Evolutionary conservation across 2,113 vertebrate species (phyloP).

Genomic region (Amblyopsis rosae): DNA sequence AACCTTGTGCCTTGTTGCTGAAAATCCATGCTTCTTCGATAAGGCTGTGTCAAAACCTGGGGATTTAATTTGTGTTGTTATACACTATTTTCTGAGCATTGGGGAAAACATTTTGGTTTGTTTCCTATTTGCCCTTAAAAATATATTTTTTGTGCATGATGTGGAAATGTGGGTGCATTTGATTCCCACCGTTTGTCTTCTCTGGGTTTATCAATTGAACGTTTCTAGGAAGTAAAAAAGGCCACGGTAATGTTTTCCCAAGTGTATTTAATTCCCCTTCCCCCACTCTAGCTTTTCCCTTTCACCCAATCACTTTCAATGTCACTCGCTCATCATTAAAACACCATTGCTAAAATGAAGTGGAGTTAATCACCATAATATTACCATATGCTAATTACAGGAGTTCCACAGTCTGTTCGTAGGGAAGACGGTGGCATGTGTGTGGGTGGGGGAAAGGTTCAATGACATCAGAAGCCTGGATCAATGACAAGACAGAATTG

Average conservation of each 20-base stretch:
- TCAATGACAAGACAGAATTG: constrained; percentile 9
- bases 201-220: constrained; percentile 16
- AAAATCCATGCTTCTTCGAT: constrained; percentile 33
- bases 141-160: not conserved
- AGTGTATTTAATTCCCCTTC: not conserved
- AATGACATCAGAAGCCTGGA: constrained; percentile 11
- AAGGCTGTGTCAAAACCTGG: constrained; percentile 21
- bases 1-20: constrained; percentile 16
- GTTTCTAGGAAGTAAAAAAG: not conserved
- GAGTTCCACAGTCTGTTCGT: constrained; percentile 22
- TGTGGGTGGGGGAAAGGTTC: constrained; percentile 12
- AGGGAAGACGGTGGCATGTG: not conserved
- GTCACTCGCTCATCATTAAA: constrained; percentile 12
- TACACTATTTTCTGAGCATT: constrained; percentile 30
- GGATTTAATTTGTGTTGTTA: constrained; percentile 22
- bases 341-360: constrained; percentile 27
- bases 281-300: not conserved
- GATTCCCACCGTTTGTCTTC: not conserved
- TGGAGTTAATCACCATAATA: constrained; percentile 34
- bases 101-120: not conserved
- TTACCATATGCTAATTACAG: constrained; percentile 37
- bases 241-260: not conserved
- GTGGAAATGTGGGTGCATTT: not conserved
- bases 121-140: constrained; percentile 23
- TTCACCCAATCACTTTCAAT: not conserved